Conservation (phyloP, 2,888 invertebrate species). For the Vannuccia rotundouncinata region DNA sequence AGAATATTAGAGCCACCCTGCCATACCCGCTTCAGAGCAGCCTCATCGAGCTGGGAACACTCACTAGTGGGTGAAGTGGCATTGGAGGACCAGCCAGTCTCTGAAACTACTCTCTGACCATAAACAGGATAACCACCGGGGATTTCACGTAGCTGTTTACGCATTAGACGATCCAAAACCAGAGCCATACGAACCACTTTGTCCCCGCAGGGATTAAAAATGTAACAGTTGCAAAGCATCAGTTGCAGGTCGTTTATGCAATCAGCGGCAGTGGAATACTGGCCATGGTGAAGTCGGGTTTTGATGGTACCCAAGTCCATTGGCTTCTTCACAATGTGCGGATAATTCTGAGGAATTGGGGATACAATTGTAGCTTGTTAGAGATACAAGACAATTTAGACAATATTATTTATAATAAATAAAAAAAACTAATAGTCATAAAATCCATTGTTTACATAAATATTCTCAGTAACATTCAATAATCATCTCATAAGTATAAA, state of each 20-base stretch:
- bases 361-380: neutral
- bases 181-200: neutral
- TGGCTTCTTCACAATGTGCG: neutral
- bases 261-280: neutral
- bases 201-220: conserved; percentile 7
- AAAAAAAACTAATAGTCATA: neutral
- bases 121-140: neutral
- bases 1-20: neutral
- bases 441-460: neutral
- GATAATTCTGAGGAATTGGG: neutral
- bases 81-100: neutral
- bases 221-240: conserved; percentile 13
- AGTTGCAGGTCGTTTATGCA: conserved; percentile 5
- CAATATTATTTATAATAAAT: neutral
- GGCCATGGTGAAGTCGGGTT: neutral
- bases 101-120: neutral
- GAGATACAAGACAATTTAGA: too few relatives aligned
- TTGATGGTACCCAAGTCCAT: conserved; percentile 15
- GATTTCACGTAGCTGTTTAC: neutral
- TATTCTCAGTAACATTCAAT: neutral
- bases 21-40: neutral
- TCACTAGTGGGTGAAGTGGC: neutral
- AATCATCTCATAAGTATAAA: neutral
- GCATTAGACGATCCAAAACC: neutral
- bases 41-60: neutral